A percentile compares a stretch with the other conserved stretches of the same genome.
These are phyloP conservation scores for Henicopernis longicauda DNA, from an alignment of 2,113 vertebrate genomes.

Conservation along the genomic window DNA sequence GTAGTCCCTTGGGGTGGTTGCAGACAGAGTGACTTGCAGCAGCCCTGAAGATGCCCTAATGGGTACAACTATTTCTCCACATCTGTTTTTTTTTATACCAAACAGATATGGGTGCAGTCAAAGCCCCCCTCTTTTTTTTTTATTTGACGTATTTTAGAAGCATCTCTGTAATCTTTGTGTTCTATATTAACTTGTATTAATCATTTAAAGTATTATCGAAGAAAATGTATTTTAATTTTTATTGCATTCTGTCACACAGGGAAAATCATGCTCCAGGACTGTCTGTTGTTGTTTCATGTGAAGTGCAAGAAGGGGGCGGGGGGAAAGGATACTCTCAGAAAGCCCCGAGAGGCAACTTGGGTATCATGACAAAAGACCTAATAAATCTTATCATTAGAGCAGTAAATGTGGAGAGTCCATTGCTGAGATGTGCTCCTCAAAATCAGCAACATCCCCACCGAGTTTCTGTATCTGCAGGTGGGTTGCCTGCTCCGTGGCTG, in stretches of 20 bases:
- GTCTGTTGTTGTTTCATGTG: not conserved
- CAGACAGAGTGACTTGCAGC: not conserved
- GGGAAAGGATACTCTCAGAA: not conserved
- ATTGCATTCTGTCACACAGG: not conserved
- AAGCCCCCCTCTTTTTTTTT: not conserved
- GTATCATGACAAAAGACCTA: not conserved
- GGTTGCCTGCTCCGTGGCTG: accelerated
- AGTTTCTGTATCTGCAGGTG: not conserved
- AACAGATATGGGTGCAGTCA: not conserved
- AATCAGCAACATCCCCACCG: not conserved
- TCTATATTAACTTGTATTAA: not conserved
- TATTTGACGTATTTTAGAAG: not conserved
- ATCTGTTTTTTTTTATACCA: not conserved
- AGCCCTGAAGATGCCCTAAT: not conserved
- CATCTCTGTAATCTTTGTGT: not conserved
- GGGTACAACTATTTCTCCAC: not conserved
- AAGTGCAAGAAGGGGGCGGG: not conserved
- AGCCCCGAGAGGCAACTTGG: not conserved
- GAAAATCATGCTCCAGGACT: not conserved
- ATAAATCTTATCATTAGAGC: not conserved
- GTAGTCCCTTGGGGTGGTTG: not conserved
- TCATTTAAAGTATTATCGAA: not conserved
- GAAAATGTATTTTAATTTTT: not conserved
- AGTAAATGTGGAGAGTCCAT: not conserved
- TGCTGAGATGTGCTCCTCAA: not conserved